Evolutionary conservation across 1,140 invertebrate genomes (phyloP).

Genomic region (Colletes latitarsis): DNA sequence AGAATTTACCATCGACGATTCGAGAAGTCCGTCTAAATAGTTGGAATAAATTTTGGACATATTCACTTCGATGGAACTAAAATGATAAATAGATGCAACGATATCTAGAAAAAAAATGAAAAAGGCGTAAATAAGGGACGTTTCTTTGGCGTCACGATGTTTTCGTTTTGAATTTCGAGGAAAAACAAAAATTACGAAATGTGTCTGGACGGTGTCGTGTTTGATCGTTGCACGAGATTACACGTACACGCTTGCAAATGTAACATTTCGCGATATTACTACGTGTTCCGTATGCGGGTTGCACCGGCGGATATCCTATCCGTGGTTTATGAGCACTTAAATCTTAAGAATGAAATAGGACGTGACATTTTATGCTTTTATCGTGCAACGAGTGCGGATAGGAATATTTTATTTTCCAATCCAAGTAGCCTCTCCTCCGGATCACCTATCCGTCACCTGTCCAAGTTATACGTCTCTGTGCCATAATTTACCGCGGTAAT

Average conservation of each 20-base stretch:
- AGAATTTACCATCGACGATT: not conserved
- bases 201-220: not conserved
- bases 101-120: too few species aligned
- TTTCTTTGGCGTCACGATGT: not conserved
- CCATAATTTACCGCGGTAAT: not conserved
- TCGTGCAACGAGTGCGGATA: conserved; percentile 11
- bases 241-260: conserved; percentile 1
- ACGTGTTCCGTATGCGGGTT: not conserved
- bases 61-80: too few species aligned
- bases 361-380: conserved; percentile 17
- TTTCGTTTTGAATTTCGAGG: not conserved
- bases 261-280: conserved; percentile 9
- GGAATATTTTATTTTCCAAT: conserved; percentile 32
- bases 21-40: too few species aligned
- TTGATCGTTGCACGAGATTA: conserved; percentile 22
- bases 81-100: too few species aligned
- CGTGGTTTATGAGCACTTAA: conserved; percentile 24
- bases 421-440: not conserved
- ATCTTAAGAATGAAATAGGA: conserved; percentile 34
- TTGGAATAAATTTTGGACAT: too few species aligned
- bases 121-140: too few species aligned
- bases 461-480: not conserved
- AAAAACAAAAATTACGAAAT: not conserved
- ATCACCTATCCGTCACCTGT: not conserved
- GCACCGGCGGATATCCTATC: conserved; percentile 1